These are phyloP conservation scores for Onychostruthus taczanowskii DNA, from an alignment of 2,113 vertebrate species.

Conservation along the genomic window DNA sequence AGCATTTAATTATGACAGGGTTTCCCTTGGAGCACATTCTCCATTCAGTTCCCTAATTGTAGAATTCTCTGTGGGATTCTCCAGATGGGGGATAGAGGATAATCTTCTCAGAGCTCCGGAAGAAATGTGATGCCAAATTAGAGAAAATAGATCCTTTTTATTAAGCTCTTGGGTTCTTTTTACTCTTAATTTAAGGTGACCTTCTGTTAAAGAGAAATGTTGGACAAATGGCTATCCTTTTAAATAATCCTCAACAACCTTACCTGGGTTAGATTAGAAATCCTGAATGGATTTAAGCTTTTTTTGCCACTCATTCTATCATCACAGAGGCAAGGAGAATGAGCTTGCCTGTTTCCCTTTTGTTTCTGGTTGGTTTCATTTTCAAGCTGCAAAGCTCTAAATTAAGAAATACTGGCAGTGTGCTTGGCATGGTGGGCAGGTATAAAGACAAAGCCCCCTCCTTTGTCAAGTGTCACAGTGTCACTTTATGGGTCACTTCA, in stretches of 20 bases:
- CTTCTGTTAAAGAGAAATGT: slow-evolving; percentile 1
- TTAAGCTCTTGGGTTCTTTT: slow-evolving; percentile 51
- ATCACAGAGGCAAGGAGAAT: not conserved
- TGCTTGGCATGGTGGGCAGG: not conserved
- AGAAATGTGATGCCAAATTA: slow-evolving; percentile 65
- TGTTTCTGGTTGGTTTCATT: not conserved
- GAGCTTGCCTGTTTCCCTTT: not conserved
- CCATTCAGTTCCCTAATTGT: slow-evolving; percentile 52
- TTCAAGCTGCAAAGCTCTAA: not conserved
- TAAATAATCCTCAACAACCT: not conserved
- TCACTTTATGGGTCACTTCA: not conserved
- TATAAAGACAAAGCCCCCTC: not conserved
- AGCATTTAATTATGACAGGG: slow-evolving; percentile 53
- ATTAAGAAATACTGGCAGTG: not conserved
- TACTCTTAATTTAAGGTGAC: slow-evolving; percentile 54
- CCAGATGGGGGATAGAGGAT: slow-evolving; percentile 60
- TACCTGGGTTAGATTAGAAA: slow-evolving; percentile 21
- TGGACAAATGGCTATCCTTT: slow-evolving; percentile 4
- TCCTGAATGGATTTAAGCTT: not conserved
- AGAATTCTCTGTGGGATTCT: slow-evolving; percentile 59
- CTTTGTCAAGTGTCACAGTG: not conserved
- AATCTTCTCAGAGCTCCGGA: slow-evolving; percentile 57
- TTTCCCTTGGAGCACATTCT: slow-evolving; percentile 47
- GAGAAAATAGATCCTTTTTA: slow-evolving; percentile 66
- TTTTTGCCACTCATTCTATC: not conserved